Percentiles rank a stretch among this genome's conserved stretches.
These are phyloP conservation scores for Sebastes trivittatus DNA, from an alignment of 2,797 vertebrate genomes.

Conservation along the genomic window DNA sequence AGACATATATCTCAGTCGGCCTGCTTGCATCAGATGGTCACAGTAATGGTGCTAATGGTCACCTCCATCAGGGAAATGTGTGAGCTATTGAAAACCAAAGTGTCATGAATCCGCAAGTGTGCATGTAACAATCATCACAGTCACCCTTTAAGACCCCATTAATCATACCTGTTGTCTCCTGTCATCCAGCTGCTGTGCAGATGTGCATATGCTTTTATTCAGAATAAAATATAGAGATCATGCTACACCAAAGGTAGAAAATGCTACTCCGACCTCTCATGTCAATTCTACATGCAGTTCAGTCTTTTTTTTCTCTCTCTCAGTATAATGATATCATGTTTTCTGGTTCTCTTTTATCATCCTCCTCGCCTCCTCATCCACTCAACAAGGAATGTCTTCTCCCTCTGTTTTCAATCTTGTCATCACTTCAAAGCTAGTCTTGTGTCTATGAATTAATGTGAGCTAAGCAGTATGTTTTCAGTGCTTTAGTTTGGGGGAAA, in stretches of 20 bases:
- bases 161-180: conserved; percentile 16
- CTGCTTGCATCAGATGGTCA: conserved; percentile 55
- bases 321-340: conserved; percentile 55
- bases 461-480: conserved; percentile 37
- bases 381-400: conserved; percentile 49
- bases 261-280: background rate
- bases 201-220: background rate
- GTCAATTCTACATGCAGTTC: conserved; percentile 5
- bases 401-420: conserved; percentile 30
- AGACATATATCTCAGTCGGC: conserved; percentile 49
- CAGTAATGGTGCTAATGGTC: conserved; percentile 51
- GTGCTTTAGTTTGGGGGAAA: conserved; percentile 4
- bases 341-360: conserved; percentile 32
- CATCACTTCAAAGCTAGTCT: conserved; percentile 54
- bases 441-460: conserved; percentile 24
- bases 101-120: conserved; percentile 37
- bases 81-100: conserved; percentile 51
- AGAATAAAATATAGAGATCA: background rate
- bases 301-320: conserved; percentile 11
- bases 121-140: conserved; percentile 21
- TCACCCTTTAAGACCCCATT: conserved; percentile 4
- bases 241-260: background rate
- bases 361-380: conserved; percentile 26
- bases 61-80: conserved; percentile 47
- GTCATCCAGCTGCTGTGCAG: background rate